Base-by-base conservation (phyloP, 2,888 invertebrate genomes). In the Hybos culiciformis region DNA sequence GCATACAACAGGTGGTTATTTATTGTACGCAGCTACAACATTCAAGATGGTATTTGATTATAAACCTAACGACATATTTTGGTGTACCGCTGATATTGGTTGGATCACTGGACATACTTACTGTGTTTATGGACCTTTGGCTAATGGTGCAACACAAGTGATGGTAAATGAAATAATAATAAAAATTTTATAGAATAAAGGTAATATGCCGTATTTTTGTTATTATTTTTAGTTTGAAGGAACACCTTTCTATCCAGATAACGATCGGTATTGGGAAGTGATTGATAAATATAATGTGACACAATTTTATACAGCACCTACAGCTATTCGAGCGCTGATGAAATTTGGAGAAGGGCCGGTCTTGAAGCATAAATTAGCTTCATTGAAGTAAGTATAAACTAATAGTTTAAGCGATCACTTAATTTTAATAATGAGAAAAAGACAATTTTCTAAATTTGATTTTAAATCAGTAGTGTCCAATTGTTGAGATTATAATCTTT, bases 281-380 rank as follows among this genome's bases (percentile, higher is more conserved):
- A 74, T 93, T 46, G 85, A 91, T 56, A 94, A 96, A 62, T 96
- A 96, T 67, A 83, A 83, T 67, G 90, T 97, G 18, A 83, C 77
- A 38, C 94, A 94, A 68, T 93, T 98, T 67, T 98, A 98, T 70
- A 98, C 97, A 0, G 96, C 98, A 1, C 98, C 98, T 0, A 98
- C 98, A 4, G 97, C 96, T 14, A 90, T 98, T 48, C 74, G 98
- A 48, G 82, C 96, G 2, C 74, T 99, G 19, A 94, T 93, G 90
- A 93, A 92, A 62, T 91, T 82, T 58, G 93, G 92, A 0, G 88
- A 94, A 51, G 79, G 77, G 14, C 74, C 78, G 44, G 90, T 96
- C 3, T 78, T 76, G 51, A 85, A 78, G 69, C 83, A 70, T 68
- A 61, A 57, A 48, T 52, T 67, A 3, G 55, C 50, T 19, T 55